These are phyloP conservation scores for Tauraco hartlaubi DNA, from an alignment of 2,797 vertebrate species.

Conservation along the genomic window DNA sequence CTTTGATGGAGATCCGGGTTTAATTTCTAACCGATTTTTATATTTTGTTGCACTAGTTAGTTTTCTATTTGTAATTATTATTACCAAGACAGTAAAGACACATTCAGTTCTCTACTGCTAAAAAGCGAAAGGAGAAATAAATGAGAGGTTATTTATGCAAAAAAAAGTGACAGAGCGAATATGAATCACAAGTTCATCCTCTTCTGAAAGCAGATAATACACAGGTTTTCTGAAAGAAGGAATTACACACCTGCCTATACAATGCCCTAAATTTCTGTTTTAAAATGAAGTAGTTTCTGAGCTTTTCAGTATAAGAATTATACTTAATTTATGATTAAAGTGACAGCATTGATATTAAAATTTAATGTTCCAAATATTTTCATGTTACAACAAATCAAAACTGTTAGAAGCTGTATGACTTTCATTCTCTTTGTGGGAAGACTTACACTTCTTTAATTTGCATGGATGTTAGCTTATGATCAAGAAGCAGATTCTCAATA, in stretches of 20 bases:
- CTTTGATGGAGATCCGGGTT: not conserved
- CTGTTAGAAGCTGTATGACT: slow-evolving; percentile 42
- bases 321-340: slow-evolving; percentile 63
- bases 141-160: not conserved
- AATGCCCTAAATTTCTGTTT: slow-evolving; percentile 62
- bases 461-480: slow-evolving; percentile 54
- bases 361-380: slow-evolving; percentile 72
- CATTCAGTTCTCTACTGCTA: not conserved
- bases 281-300: slow-evolving; percentile 74
- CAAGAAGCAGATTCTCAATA: slow-evolving; percentile 26
- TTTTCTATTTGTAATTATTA: slow-evolving; percentile 1
- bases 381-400: slow-evolving; percentile 75
- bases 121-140: slow-evolving; percentile 51
- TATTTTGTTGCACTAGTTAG: not conserved
- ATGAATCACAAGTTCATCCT: slow-evolving; percentile 46
- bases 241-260: slow-evolving; percentile 58
- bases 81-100: not conserved
- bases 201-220: slow-evolving; percentile 30
- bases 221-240: slow-evolving; percentile 39
- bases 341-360: slow-evolving; percentile 74
- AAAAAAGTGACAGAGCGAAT: not conserved
- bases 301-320: slow-evolving; percentile 62
- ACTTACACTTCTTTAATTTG: slow-evolving; percentile 65
- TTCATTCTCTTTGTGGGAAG: slow-evolving; percentile 28
- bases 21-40: slow-evolving; percentile 15